Evolutionary conservation across 1,140 invertebrate species (phyloP), one percentile per base, ranked within the genome.

Genomic region (Manduca sexta): DNA sequence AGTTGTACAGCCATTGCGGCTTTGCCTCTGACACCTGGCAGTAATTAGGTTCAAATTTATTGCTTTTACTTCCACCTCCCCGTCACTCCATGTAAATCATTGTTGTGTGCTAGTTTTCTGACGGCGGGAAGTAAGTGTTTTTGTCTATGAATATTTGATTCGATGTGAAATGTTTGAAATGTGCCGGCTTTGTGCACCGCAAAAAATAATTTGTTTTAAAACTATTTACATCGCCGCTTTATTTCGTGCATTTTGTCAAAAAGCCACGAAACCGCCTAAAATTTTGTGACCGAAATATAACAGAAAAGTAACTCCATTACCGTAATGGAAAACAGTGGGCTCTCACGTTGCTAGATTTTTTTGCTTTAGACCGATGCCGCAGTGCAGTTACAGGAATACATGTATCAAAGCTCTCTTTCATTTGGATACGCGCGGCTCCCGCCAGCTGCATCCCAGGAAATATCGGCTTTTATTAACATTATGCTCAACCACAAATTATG

Each of bases 351-450:
- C 60, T 75, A 64, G 64, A 59, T 71, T 72, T 77, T 74, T 75
- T 65, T 70, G 60, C 63, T 67, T 60, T 64, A 48, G 52, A 56
- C 61, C 62, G 61, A 65, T 68, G 70, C 74, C 74, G 78, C 74
- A 82, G 44, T 82, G 78, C 77, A 81, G 75, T 74, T 81, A 75
- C 69, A 79, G 69, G 68, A 74, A 74, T 75, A 79, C 64, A 72
- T 77, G 63, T 72, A 75, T 73, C 71, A 73, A 78, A 72, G 65
- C 61, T 52, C 64, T 75, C 67, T 70, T 74, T 74, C 66, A 74
- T 78, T 73, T 67, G 66, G 60, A 61, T 71, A 64, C 59, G 50
- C 52, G 52, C 45, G 18, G 41, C 54, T 53, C 48, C 47, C 56
- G 56, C 54, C 56, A 59, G 60, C 54, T 59, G 61, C 61, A 56